phyloP scores from a whole-genome alignment of 2,113 vertebrate genomes.

The Oxyura jamaicensis region DNA sequence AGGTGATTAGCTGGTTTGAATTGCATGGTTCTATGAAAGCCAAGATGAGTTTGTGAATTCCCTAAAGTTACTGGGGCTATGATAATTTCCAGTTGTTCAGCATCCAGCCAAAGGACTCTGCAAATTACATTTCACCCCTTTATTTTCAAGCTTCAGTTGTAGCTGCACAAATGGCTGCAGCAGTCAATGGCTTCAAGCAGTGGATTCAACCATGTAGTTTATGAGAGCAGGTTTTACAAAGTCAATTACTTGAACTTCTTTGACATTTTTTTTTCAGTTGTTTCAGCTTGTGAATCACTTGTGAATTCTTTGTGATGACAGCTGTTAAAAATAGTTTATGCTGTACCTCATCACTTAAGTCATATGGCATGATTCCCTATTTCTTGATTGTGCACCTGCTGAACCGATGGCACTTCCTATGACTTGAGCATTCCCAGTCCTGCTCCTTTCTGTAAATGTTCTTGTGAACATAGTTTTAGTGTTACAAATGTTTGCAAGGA shows the following conservation, averaged over 20 bases:
- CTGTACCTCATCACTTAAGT: neutral
- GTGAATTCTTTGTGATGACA: neutral
- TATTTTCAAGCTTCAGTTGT: neutral
- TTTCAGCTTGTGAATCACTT: conserved; percentile 9
- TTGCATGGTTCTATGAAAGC: neutral
- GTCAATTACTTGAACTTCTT: neutral
- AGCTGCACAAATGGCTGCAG: neutral
- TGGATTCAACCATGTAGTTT: conserved; percentile 9
- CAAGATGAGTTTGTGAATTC: neutral
- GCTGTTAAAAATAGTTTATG: neutral
- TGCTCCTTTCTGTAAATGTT: neutral
- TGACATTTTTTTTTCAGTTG: neutral
- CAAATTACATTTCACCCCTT: neutral
- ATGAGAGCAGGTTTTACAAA: neutral
- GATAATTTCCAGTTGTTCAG: neutral
- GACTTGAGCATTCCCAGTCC: neutral
- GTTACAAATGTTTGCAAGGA: neutral
- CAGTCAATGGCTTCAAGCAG: neutral
- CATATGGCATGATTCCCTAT: neutral
- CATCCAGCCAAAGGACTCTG: neutral
- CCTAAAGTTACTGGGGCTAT: neutral
- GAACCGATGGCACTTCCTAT: neutral
- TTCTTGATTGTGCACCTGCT: neutral
- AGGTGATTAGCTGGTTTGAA: neutral
- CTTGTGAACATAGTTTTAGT: neutral